phyloP scores from a whole-genome alignment of 2,888 invertebrate species.

The Pandemis cinnamomeana region DNA sequence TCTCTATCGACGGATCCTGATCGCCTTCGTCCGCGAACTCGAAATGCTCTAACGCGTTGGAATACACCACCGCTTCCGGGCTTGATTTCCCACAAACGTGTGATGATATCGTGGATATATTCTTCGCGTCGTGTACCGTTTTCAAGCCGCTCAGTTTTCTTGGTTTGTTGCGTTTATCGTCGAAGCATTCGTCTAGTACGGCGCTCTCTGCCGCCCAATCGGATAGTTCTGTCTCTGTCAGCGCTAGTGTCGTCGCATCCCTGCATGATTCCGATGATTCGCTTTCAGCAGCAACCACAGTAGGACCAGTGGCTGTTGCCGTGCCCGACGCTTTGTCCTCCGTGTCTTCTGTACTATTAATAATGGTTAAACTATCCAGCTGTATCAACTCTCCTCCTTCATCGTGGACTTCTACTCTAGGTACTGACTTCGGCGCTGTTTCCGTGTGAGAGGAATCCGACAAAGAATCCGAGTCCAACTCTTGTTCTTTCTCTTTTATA shows the following conservation, averaged over 20 bases:
- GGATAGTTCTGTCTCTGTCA: slow-evolving; percentile 94
- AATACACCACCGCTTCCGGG: slow-evolving; percentile 67
- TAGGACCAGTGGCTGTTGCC: slow-evolving; percentile 71
- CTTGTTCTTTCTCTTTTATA: slow-evolving; percentile 68
- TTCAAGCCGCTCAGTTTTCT: slow-evolving; percentile 70
- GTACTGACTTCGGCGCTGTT: slow-evolving; percentile 81
- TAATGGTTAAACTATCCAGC: slow-evolving; percentile 84
- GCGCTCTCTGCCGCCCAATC: slow-evolving; percentile 94
- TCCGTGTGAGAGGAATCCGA: slow-evolving; percentile 74
- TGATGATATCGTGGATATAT: slow-evolving; percentile 67
- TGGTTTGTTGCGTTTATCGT: slow-evolving; percentile 69
- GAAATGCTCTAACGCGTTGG: slow-evolving; percentile 89
- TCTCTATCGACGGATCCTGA: slow-evolving; percentile 89
- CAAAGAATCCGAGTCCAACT: slow-evolving; percentile 86
- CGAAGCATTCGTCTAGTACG: slow-evolving; percentile 89
- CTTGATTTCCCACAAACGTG: slow-evolving; percentile 77
- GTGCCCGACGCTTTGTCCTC: slow-evolving; percentile 64
- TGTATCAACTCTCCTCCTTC: slow-evolving; percentile 88
- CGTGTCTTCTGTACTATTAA: slow-evolving; percentile 63
- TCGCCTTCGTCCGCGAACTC: slow-evolving; percentile 95
- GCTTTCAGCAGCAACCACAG: slow-evolving; percentile 71
- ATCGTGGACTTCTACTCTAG: slow-evolving; percentile 89
- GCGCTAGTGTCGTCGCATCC: slow-evolving; percentile 88
- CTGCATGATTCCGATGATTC: slow-evolving; percentile 88
- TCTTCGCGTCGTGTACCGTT: slow-evolving; percentile 72